Base-by-base conservation (phyloP, 2,113 vertebrate genomes). In the Menidia beryllina region DNA sequence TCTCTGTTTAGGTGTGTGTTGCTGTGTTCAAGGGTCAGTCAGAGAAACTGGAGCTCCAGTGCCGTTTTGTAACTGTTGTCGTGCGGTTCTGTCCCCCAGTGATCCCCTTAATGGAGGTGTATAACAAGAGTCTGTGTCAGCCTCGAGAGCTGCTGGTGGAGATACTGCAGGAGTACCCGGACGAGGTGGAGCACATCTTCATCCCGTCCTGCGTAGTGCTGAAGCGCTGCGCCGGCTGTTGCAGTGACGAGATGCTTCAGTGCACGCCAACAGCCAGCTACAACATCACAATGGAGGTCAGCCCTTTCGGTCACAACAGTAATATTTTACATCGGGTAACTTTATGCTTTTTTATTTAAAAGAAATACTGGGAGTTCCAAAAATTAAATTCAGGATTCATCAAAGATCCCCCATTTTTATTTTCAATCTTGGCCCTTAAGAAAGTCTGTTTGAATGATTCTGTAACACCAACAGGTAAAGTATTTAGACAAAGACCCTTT, bases 231-330 rank as follows among this genome's bases (percentile, higher is more conserved):
- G 97, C 94, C 0, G 98, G 98, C 77, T 99, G 96, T 93, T 99
- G 98, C 89, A 95, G 91, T 0, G 97, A 99, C 0, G 97, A 99
- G 87, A 93, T 92, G 48, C 82, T 98, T 78, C 95, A 99, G 90
- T 99, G 98, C 39, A 95, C 93, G 53, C 96, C 98, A 59, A 95
- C 93, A 0, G 91, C 94, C 68, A 93, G 89, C 77, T 91, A 93
- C 88, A 98, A 98, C 76, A 72, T 97, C 82, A 98, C 97, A 3
- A 96, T 99, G 96, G 95, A 99, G 97, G 98, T 98, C 80, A 91
- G 80, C 2, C 0, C 25, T 2, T 0, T 23, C 49, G 4, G 56
- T 62, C 24, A 15, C 27, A 24, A 26, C 13, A 43, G 36, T 4
- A 34, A 36, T 64, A 51, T 20, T 36, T 26, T 2, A 52, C 15